phyloP scores from a whole-genome alignment of 2,888 invertebrate species.

The Acanthococcus lagerstroemiae region DNA sequence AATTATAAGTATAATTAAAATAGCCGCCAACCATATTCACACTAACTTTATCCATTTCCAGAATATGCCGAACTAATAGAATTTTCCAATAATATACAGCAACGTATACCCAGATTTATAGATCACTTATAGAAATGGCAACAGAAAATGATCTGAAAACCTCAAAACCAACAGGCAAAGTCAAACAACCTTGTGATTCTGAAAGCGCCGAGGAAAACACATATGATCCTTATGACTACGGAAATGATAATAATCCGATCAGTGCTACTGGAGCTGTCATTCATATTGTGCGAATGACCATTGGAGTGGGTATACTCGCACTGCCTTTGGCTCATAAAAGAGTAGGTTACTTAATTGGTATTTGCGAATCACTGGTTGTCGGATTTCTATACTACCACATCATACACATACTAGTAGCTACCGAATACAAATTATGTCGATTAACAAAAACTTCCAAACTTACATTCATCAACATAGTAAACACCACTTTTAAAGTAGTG shows the following conservation, averaged over 20 bases:
- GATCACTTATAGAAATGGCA: too few relatives aligned
- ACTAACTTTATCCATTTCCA: too few relatives aligned
- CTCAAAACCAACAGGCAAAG: too few relatives aligned
- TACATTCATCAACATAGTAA: background rate
- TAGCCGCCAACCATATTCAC: too few relatives aligned
- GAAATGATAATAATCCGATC: slow-evolving; percentile 1
- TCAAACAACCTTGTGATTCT: too few relatives aligned
- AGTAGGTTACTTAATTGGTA: slow-evolving; percentile 8
- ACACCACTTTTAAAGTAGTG: background rate
- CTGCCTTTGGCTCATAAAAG: background rate
- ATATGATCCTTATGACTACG: slow-evolving; percentile 7
- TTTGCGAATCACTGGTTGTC: background rate
- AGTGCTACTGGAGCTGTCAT: background rate
- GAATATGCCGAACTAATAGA: too few relatives aligned
- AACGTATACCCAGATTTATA: too few relatives aligned
- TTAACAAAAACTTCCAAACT: background rate
- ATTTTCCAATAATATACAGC: too few relatives aligned
- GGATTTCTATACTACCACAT: background rate
- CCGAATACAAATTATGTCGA: slow-evolving; percentile 8
- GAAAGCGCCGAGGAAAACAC: background rate
- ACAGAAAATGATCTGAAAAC: too few relatives aligned
- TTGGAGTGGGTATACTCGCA: background rate
- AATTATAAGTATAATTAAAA: too few relatives aligned
- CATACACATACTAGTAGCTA: background rate
- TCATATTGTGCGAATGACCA: background rate